A percentile compares a stretch with the other conserved stretches of the same genome.
Evolutionary conservation across 2,113 vertebrate genomes (phyloP).

Genomic region (Butorides virescens): DNA sequence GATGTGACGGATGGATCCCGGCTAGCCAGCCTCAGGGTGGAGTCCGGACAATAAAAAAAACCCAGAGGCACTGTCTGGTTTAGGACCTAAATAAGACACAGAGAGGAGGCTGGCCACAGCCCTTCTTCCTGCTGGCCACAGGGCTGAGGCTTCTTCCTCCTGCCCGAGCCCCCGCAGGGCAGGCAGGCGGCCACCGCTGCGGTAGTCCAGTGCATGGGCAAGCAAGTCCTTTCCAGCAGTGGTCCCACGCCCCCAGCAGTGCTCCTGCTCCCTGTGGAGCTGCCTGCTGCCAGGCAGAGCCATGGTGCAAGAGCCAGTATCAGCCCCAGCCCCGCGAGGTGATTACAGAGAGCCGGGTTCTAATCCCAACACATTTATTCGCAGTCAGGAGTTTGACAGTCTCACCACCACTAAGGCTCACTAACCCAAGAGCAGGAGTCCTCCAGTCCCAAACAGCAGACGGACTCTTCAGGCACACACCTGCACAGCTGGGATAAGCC

Average conservation of each 20-base stretch:
- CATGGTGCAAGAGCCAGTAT: background rate
- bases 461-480: background rate
- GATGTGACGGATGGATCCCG: background rate
- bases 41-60: background rate
- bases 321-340: background rate
- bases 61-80: background rate
- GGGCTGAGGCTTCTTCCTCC: background rate
- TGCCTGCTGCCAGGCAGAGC: background rate
- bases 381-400: background rate
- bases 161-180: fast-evolving
- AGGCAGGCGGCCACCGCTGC: background rate
- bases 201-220: background rate
- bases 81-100: background rate
- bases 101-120: background rate
- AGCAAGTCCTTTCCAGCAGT: background rate
- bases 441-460: background rate
- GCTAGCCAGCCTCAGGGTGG: fast-evolving
- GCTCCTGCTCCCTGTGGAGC: background rate
- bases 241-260: background rate
- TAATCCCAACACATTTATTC: background rate
- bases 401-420: fast-evolving
- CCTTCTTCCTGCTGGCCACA: background rate
- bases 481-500: background rate
- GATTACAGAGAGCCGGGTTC: background rate
- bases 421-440: background rate